A percentile compares a stretch with the other conserved stretches of the same genome.
Evolutionary conservation across 2,797 vertebrate genomes (phyloP).

Genomic region (Falco rusticolus): DNA sequence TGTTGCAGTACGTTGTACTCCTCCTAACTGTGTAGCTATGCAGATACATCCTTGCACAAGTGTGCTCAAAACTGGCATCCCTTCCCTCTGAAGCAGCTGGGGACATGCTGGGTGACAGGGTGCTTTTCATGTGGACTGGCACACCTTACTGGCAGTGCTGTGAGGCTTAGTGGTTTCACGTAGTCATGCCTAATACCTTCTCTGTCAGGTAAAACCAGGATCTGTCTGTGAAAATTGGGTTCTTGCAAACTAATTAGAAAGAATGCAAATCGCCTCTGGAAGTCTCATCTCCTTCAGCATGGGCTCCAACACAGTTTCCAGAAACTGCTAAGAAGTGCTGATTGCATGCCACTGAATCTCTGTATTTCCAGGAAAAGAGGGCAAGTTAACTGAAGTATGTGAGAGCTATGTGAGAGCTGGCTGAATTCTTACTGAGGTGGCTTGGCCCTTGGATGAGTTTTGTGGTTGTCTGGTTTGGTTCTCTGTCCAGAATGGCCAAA

Average conservation of each 20-base stretch:
- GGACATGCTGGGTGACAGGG: not conserved
- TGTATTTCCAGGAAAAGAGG: not conserved
- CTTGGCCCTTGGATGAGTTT: not conserved
- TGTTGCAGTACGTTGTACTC: not conserved
- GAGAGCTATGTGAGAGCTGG: not conserved
- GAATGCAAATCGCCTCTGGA: not conserved
- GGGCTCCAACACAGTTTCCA: not conserved
- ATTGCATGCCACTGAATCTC: not conserved
- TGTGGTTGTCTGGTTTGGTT: not conserved
- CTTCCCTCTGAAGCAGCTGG: not conserved
- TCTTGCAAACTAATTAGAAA: not conserved
- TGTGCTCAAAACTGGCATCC: not conserved
- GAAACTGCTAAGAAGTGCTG: not conserved
- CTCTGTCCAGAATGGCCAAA: rapidly evolving
- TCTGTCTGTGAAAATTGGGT: not conserved
- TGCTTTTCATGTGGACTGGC: not conserved
- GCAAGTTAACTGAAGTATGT: not conserved
- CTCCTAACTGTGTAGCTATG: not conserved
- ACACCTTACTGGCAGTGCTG: not conserved
- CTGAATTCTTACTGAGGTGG: not conserved
- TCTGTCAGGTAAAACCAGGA: not conserved
- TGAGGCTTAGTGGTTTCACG: not conserved
- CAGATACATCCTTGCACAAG: not conserved
- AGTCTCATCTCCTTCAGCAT: not conserved
- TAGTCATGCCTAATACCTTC: not conserved